Evolutionary conservation across 2,797 vertebrate species (phyloP), one percentile per base, ranked within the genome.

Genomic region (Erpetoichthys calabaricus): DNA sequence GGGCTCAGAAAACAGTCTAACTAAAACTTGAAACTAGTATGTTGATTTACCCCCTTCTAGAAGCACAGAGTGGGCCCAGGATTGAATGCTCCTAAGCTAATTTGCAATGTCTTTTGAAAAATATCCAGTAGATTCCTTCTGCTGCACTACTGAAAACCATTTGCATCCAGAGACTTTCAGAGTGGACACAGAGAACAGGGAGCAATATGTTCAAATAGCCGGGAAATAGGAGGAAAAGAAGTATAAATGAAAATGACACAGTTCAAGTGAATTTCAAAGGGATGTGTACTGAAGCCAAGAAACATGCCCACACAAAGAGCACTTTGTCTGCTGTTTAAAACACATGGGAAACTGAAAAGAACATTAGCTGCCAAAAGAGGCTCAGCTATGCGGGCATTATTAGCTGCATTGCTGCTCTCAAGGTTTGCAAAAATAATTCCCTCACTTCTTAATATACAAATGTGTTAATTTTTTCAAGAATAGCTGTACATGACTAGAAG

Each of bases 311-410:
- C 59, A 96, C 89, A 97, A 95, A 88, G 85, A 75, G 72, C 53
- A 88, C 91, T 92, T 94, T 96, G 92, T 96, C 79, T 79, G 45
- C 43, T 63, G 61, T 68, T 78, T 63, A 65, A 52, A 83, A 79
- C 73, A 87, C 83, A 90, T 90, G 90, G 86, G 89, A 95, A 58
- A 67, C 70, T 73, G 73, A 70, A 25, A 76, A 81, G 78, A 79
- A 80, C 81, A 74, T 75, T 73, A 64, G 61, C 73, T 71, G 75
- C 68, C 80, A 71, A 59, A 75, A 67, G 76, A 64, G 69, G 74
- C 76, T 77, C 65, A 73, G 75, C 64, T 55, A 62, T 70, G 70
- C 71, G 69, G 70, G 76, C 67, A 73, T 75, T 73, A 74, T 70
- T 70, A 68, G 69, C 69, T 71, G 67, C 74, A 70, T 75, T 67